Base-by-base conservation (phyloP, 2,113 vertebrate species). In the Anas platyrhynchos region DNA sequence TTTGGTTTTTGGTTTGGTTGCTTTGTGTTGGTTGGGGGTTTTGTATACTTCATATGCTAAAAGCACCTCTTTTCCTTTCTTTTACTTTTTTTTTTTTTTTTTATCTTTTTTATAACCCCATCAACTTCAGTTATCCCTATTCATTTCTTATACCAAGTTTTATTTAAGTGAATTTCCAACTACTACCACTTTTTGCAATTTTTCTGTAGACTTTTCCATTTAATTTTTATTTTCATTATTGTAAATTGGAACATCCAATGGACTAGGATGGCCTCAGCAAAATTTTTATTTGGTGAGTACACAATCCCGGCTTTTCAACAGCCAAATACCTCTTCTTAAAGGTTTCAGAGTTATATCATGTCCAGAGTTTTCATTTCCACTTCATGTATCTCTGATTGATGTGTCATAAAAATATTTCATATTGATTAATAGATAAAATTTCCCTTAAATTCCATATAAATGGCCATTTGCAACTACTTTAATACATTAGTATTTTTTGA, bases 1-100 rank as follows among this genome's bases (percentile, higher is more conserved):
- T 63, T 80, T 8, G 4, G 0, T n/a, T 75, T 56, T 13, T 5
- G 6, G 3, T 1, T 26, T 20, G n/a, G 27, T 72, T 52, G 3
- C 0, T 79, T 67, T 41, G 7, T n/a, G 31, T 59, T 4, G 0
- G 1, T 52, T 48, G 34, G 15, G 54, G 54, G 16, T 55, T 55
- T 55, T 29, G 7, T 63, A 29, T 50, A 43, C 32, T 56, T 78
- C 31, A n/a, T 26, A 21, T 31, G 5, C 9, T 63, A 78, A 86
- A 6, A 73, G 3, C 4, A 41, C 8, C 13, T 68, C 22, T 32
- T 41, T 44, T 48, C 2, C 34, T 41, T 44, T 46, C 1, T 31
- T 54, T 48, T 31, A n/a, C 2, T 20, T 38, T 27, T 44, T 54
- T 41, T 41, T 41, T 21, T 77, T 38, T 31, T 31, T 23, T 6